Evolutionary conservation across 2,797 vertebrate species (phyloP), one percentile per base, ranked within the genome.

Genomic region (Spea hammondii): DNA sequence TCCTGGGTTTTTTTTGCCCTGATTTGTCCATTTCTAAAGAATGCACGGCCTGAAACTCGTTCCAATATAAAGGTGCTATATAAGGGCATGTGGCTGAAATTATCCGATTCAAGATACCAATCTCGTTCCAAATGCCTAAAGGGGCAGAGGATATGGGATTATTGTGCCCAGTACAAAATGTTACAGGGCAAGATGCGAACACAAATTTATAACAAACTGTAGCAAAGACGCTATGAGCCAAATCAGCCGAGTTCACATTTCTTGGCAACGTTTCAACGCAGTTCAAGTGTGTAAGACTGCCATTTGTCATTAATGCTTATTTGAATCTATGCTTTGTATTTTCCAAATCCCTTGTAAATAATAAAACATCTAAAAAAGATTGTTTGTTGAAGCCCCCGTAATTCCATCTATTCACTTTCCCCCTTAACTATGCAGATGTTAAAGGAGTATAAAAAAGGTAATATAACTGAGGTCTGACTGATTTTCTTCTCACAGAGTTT

Each of bases 11-110:
- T 32, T 32, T 32, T 32, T 32, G 32, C 32, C 32, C 32, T 32
- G 68, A 72, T 49, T 45, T 76, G 53, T 45, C 74, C 47, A 66
- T n/a, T 45, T 72, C 60, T 72, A 60, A 77, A 73, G 79, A 77
- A 80, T 80, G 79, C 68, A 65, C 46, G 67, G 48, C 46, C 65
- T 60, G 68, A 54, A 72, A 66, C 68, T 53, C 9, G 17, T 59
- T 62, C 64, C 7, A 77, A 59, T 48, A 54, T n/a, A 64, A 77
- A 53, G 62, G 70, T 73, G 57, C 74, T 76, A 81, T 81, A 81
- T 72, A 81, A 68, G 79, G 79, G 47, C 55, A 81, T 77, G 79
- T 66, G 65, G 72, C 59, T 59, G 59, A 70, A 10, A 13, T 67
- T 3, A 4, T n/a, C 48, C 54, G 48, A 73, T 47, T 65, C 50